Evolutionary conservation across 2,888 invertebrate genomes (phyloP), one percentile per base, ranked within the genome.

Genomic region (Drosophila hamatofila): DNA sequence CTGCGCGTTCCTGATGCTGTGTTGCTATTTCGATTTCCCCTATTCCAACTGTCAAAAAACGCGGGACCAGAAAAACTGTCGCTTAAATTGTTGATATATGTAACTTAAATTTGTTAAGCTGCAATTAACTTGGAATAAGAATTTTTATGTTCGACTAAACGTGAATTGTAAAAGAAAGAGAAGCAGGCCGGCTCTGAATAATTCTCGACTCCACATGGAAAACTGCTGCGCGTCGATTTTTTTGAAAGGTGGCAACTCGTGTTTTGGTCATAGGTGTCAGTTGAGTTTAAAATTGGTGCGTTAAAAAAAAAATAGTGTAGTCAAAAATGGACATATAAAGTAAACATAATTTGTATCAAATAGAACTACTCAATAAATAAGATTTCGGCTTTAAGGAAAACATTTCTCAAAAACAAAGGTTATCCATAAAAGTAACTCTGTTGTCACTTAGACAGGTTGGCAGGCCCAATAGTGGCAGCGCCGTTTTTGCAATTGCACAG

Each of bases 181-280:
- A 76, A 73, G 35, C 72, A 69, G 81, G 64, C 82, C 78, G 81
- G 80, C 63, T 80, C 63, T 67, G 51, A 68, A 59, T 42, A 68
- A 60, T 75, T 67, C 61, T 74, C 54, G 55, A 78, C 75, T 69
- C 63, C 80, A 75, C 80, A 81, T 81, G 80, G 76, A 67, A 81
- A 78, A 78, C 46, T 62, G 59, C 57, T 75, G 54, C 57, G 78
- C 78, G 75, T 75, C 72, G 69, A 69, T 72, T 56, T 64, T 51
- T 41, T 3, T 30, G 8, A 3, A 27, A 14, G 42, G 52, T 78
- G 79, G 70, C 70, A 82, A 60, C 81, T 14, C 71, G 5, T 8
- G n/a, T 25, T 35, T 59, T 58, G 44, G 35, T 3, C 30, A 14
- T 35, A 62, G 44, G 25, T 58, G 72, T 27, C 80, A 64, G 82